Percentiles rank a stretch among this genome's conserved stretches.
Conservation (phyloP, 2,888 invertebrate species). For the Bombylius discolor region DNA sequence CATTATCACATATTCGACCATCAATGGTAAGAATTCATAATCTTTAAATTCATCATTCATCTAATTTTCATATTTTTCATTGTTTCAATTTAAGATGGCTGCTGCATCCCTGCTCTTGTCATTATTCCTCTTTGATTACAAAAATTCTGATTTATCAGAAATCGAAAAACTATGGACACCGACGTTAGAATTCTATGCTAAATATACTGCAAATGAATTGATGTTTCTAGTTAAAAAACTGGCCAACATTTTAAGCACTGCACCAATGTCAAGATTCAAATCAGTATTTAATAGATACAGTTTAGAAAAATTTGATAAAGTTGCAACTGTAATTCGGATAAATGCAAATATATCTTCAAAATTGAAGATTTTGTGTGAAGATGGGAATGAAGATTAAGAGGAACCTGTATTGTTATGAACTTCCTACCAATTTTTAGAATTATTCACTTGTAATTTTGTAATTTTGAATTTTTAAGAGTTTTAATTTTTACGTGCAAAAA, state of each 20-base stretch:
- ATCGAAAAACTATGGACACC: not conserved
- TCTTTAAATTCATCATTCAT: not conserved
- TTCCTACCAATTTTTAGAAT: no score
- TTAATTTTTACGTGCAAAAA: no score
- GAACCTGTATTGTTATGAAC: no score
- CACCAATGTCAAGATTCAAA: not conserved
- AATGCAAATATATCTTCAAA: no score
- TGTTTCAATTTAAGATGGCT: not conserved
- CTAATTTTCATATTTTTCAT: not conserved
- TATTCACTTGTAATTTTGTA: no score
- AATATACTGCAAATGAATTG: not conserved
- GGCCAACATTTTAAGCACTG: not conserved
- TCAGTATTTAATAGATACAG: not conserved
- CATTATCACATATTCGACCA: not conserved
- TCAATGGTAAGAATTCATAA: conserved; percentile 24
- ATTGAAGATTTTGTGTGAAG: no score
- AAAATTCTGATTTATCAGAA: not conserved
- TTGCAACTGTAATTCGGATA: not conserved
- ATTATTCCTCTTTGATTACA: not conserved
- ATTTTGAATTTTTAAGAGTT: no score
- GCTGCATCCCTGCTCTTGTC: not conserved
- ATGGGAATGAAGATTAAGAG: no score
- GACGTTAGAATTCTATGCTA: not conserved
- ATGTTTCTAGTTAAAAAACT: not conserved
- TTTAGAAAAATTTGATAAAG: not conserved